These are phyloP conservation scores for Thaumatotibia leucotreta DNA, from an alignment of 1,140 invertebrate genomes.

Conservation along the genomic window DNA sequence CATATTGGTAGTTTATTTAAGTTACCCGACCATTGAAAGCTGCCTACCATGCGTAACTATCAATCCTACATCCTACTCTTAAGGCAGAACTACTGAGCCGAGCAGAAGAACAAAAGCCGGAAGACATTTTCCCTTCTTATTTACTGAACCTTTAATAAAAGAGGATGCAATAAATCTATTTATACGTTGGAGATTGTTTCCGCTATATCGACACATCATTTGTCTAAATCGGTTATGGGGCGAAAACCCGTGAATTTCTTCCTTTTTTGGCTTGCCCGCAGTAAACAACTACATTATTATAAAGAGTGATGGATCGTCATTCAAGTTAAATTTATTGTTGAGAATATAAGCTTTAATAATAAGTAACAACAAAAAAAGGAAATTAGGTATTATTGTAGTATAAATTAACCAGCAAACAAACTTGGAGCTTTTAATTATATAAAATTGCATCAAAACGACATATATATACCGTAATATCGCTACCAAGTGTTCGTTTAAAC, in stretches of 20 bases:
- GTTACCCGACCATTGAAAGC: no score
- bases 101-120: background rate
- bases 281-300: background rate
- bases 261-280: background rate
- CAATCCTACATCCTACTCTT: no score
- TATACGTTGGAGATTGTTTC: background rate
- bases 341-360: background rate
- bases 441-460: no score
- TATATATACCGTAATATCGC: no score
- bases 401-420: no score
- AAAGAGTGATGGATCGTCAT: background rate
- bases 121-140: background rate
- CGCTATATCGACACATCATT: background rate
- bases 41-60: no score
- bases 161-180: background rate
- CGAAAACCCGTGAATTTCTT: background rate
- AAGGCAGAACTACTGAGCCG: background rate
- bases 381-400: no score
- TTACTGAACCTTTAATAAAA: background rate
- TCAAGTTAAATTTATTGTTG: background rate
- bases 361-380: conserved; percentile 12
- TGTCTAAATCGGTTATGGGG: background rate
- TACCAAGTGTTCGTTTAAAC: no score
- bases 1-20: no score
- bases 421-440: no score